Conservation (phyloP, 2,888 invertebrate genomes). For the Andrena fulva region DNA sequence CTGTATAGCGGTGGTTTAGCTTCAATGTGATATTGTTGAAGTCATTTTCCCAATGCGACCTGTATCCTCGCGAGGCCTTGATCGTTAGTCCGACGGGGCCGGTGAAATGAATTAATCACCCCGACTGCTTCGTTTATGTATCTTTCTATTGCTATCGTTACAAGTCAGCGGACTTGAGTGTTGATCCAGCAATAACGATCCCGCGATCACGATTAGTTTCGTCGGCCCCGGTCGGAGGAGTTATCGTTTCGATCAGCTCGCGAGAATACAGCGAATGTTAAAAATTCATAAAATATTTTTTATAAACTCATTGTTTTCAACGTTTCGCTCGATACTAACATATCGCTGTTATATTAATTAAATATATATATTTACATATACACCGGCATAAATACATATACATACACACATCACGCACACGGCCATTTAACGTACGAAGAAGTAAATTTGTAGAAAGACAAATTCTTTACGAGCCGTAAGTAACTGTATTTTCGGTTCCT, state of each 20-base stretch:
- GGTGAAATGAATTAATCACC: constrained; percentile 8
- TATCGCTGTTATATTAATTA: constrained; percentile 58
- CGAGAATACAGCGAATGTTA: constrained; percentile 41
- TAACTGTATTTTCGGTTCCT: constrained; percentile 6
- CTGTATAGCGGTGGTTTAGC: not conserved
- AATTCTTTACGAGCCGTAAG: constrained; percentile 6
- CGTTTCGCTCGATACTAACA: constrained; percentile 53
- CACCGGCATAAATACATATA: constrained; percentile 26
- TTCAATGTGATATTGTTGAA: constrained; percentile 25
- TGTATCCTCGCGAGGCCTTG: constrained; percentile 33
- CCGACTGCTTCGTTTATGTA: not conserved
- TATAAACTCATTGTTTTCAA: constrained; percentile 58
- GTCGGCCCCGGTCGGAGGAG: not conserved
- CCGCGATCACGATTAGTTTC: not conserved
- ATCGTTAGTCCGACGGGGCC: not conserved
- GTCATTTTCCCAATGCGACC: constrained; percentile 16
- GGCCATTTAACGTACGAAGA: constrained; percentile 42
- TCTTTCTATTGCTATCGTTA: not conserved
- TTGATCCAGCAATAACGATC: constrained; percentile 22
- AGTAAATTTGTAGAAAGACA: constrained; percentile 33
- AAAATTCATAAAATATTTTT: constrained; percentile 52
- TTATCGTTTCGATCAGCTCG: constrained; percentile 21
- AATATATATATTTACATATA: constrained; percentile 39
- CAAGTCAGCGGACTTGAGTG: not conserved
- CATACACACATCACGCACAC: constrained; percentile 25